phyloP scores from a whole-genome alignment of 2,888 invertebrate genomes.

The Belgica antarctica region DNA sequence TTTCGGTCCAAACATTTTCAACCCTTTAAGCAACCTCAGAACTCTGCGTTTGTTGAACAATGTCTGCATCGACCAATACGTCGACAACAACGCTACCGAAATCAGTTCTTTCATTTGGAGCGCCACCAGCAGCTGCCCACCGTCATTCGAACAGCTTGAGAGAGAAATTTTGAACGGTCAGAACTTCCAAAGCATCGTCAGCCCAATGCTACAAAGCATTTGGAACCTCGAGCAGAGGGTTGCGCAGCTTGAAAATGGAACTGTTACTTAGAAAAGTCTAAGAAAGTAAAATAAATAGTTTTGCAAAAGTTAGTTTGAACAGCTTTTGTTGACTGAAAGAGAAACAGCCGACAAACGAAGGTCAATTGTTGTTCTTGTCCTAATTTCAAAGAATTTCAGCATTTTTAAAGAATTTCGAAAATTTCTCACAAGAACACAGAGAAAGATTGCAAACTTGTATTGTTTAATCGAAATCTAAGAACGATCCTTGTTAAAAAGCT shows the following conservation, averaged over 20 bases:
- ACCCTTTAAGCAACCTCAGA: not conserved
- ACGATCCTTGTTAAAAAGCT: too few species aligned
- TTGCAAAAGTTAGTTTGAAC: too few species aligned
- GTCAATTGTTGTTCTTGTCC: too few species aligned
- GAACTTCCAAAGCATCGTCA: not conserved
- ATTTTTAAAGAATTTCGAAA: too few species aligned
- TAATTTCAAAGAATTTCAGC: too few species aligned
- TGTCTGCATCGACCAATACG: not conserved
- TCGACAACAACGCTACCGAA: not conserved
- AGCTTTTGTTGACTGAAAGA: too few species aligned
- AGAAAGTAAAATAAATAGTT: too few species aligned
- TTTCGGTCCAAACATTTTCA: not conserved
- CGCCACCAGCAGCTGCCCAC: not conserved
- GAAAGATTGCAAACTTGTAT: too few species aligned
- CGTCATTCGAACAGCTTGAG: not conserved
- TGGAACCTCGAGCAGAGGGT: not conserved
- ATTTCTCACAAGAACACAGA: too few species aligned
- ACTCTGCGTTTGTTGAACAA: not conserved
- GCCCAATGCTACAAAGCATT: not conserved
- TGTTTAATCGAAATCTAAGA: too few species aligned
- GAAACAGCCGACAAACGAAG: too few species aligned
- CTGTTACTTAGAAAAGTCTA: not conserved
- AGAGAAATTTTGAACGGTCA: not conserved
- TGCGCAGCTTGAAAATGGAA: not conserved
- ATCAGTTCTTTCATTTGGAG: not conserved